Conservation (phyloP, 2,888 invertebrate species). For the Ochlodes sylvanus region DNA sequence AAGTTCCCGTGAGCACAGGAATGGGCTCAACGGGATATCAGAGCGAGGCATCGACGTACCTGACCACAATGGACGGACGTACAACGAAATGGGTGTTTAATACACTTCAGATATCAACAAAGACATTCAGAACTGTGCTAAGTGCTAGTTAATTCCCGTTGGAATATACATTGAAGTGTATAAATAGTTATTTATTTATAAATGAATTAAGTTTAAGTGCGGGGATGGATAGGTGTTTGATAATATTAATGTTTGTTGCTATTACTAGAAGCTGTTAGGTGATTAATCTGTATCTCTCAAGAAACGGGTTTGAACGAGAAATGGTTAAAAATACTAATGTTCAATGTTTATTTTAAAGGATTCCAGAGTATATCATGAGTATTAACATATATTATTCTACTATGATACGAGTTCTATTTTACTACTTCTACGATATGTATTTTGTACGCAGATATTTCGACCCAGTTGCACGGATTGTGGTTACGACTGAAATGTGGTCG, state of each 20-base stretch:
- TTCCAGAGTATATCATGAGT: too few species aligned
- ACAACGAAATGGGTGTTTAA: constrained; percentile 78
- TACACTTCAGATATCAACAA: not conserved
- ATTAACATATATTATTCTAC: too few species aligned
- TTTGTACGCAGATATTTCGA: too few species aligned
- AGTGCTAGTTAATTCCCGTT: not conserved
- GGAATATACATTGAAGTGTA: constrained; percentile 12
- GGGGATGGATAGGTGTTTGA: not conserved
- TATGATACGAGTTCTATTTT: too few species aligned
- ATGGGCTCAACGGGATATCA: constrained; percentile 78
- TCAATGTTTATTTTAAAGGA: too few species aligned
- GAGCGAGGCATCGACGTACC: constrained; percentile 69
- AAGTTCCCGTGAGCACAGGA: constrained; percentile 78
- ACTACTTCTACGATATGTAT: too few species aligned
- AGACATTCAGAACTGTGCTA: constrained; percentile 23
- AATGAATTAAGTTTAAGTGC: not conserved
- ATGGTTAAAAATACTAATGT: too few species aligned
- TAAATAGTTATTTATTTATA: constrained; percentile 34
- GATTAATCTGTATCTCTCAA: too few species aligned
- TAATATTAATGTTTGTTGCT: not conserved
- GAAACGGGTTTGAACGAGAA: not conserved
- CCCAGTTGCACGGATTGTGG: too few species aligned
- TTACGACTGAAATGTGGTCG: too few species aligned
- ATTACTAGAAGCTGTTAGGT: too few species aligned
- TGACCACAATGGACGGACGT: constrained; percentile 68